Evolutionary conservation across 2,113 vertebrate genomes (phyloP).

Genomic region (Dicentrarchus labrax): DNA sequence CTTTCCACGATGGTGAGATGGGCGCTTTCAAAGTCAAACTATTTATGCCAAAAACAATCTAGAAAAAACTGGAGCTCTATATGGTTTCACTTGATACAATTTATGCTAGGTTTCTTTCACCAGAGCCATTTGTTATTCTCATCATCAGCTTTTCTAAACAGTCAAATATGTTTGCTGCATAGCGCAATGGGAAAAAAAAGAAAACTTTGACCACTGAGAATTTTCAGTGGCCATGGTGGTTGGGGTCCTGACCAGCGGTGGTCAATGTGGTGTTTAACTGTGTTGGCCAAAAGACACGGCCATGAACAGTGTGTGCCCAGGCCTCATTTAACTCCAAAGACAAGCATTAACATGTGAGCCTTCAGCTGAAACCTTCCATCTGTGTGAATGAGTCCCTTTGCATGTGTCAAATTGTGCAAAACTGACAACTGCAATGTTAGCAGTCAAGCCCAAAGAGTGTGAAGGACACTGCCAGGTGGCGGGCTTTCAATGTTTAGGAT

Average conservation of each 20-base stretch:
- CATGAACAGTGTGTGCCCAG: constrained; percentile 58
- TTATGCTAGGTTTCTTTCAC: constrained; percentile 22
- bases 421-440: constrained; percentile 21
- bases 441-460: neutral
- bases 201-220: constrained; percentile 59
- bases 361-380: constrained; percentile 40
- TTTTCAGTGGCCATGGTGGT: constrained; percentile 68
- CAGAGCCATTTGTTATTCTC: constrained; percentile 51
- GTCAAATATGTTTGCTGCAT: constrained; percentile 56
- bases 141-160: constrained; percentile 64
- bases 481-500: neutral
- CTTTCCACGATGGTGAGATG: constrained; percentile 44
- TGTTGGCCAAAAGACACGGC: constrained; percentile 62
- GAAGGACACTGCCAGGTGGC: constrained; percentile 1
- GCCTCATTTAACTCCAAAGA: constrained; percentile 45
- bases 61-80: constrained; percentile 26
- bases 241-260: constrained; percentile 63
- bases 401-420: constrained; percentile 27
- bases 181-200: constrained; percentile 51
- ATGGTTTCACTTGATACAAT: constrained; percentile 26
- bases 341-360: constrained; percentile 42
- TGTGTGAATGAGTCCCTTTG: constrained; percentile 37
- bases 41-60: constrained; percentile 31
- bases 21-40: constrained; percentile 14
- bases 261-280: constrained; percentile 72